These are phyloP conservation scores for Sinodicranocentrus sp. DNA, from an alignment of 2,888 invertebrate genomes.

Conservation along the genomic window DNA sequence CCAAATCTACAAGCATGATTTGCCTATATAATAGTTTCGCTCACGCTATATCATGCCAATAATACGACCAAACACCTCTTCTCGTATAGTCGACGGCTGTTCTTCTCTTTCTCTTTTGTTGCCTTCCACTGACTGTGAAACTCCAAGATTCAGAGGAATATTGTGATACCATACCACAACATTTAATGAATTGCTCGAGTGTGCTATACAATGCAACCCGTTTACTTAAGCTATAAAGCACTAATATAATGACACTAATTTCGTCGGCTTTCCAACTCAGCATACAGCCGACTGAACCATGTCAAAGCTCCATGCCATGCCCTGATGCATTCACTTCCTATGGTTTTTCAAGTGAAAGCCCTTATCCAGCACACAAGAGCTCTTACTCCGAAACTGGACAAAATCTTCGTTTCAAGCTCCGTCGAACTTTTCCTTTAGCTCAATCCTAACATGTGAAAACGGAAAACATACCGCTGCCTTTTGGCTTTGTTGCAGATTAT, in stretches of 20 bases:
- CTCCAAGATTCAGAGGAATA: background rate
- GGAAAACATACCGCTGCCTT: background rate
- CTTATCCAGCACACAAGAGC: too few relatives aligned
- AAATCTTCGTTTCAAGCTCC: background rate
- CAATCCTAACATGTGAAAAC: background rate
- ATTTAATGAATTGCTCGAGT: conserved; percentile 39
- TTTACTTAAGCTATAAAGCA: conserved; percentile 24
- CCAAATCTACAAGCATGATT: conserved; percentile 7
- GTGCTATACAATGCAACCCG: conserved; percentile 20
- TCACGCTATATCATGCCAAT: too few relatives aligned
- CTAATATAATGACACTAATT: conserved; percentile 46
- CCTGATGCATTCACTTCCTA: conserved; percentile 11
- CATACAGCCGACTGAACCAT: background rate
- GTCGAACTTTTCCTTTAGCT: background rate
- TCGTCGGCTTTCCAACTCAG: conserved; percentile 24
- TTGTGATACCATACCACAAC: conserved; percentile 7
- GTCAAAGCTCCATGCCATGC: background rate
- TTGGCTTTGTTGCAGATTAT: conserved; percentile 37
- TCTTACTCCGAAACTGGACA: too few relatives aligned
- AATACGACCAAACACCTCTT: too few relatives aligned
- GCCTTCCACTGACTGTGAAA: too few relatives aligned
- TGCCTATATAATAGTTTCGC: too few relatives aligned
- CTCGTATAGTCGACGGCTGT: too few relatives aligned
- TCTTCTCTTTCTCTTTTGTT: too few relatives aligned
- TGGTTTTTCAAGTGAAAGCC: too few relatives aligned